Evolutionary conservation across 2,797 vertebrate genomes (phyloP).

Genomic region (Phyllotis vaccarum): DNA sequence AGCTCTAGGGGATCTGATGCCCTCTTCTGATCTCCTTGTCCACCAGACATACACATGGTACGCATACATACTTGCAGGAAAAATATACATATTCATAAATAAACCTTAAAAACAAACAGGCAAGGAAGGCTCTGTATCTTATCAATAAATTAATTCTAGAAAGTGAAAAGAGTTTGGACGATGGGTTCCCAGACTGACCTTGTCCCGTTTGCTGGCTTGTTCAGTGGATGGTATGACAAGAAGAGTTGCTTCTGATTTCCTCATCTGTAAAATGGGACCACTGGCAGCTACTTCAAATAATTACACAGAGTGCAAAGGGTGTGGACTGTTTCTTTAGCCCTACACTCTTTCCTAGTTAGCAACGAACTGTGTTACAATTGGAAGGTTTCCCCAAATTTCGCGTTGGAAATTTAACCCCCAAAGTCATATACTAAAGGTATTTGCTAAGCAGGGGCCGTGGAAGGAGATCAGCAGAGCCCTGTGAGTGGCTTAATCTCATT

Average conservation of each 20-base stretch:
- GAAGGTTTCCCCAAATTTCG: neutral
- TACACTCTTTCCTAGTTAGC: neutral
- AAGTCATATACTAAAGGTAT: neutral
- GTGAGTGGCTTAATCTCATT: neutral
- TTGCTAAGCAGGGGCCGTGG: neutral
- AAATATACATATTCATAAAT: neutral
- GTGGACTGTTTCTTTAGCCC: neutral
- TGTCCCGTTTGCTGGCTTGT: neutral
- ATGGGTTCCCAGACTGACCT: neutral
- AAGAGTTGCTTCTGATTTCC: neutral
- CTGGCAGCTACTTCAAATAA: neutral
- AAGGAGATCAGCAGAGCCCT: neutral
- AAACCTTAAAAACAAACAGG: neutral
- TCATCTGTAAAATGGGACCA: neutral
- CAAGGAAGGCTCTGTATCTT: neutral
- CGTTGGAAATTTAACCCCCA: neutral
- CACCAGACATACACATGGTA: neutral
- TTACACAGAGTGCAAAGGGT: neutral
- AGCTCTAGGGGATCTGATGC: neutral
- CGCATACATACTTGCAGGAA: neutral
- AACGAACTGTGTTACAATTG: neutral
- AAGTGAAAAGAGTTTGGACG: neutral
- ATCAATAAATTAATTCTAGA: conserved; percentile 36
- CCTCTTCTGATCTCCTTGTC: no score
- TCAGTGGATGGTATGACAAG: neutral